phyloP scores from a whole-genome alignment of 2,888 invertebrate species.

The Caenorhabditis wallacei region DNA sequence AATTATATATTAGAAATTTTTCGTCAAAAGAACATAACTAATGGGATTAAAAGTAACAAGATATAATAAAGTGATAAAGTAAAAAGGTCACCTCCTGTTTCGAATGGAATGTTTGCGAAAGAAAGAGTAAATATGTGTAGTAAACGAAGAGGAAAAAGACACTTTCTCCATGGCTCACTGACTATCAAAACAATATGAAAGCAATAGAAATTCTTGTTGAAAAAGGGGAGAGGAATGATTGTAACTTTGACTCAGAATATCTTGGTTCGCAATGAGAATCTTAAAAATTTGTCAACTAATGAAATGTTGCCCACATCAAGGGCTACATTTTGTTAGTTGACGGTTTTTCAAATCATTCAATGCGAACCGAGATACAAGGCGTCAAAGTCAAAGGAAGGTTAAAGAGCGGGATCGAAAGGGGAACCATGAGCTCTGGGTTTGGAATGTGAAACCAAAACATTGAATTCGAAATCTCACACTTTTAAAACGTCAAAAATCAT shows the following conservation, averaged over 20 bases:
- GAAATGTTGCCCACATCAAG: no score
- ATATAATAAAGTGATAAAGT: slow-evolving; percentile 25
- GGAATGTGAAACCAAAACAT: not conserved
- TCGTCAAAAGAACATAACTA: no score
- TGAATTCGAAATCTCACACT: slow-evolving; percentile 2
- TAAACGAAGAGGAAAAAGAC: not conserved
- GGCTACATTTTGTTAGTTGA: no score
- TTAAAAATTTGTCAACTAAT: no score
- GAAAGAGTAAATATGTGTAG: slow-evolving; percentile 25
- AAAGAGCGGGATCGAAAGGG: no score
- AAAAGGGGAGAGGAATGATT: no score
- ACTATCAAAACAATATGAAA: slow-evolving; percentile 4
- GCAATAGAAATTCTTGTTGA: slow-evolving; percentile 2
- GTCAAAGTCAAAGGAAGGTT: no score
- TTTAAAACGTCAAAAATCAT: slow-evolving; percentile 16
- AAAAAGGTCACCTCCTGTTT: slow-evolving; percentile 42
- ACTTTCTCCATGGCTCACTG: slow-evolving; percentile 18
- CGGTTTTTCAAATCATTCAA: no score
- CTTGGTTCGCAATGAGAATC: no score
- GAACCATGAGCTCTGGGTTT: no score
- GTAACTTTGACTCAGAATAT: no score
- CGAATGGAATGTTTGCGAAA: slow-evolving; percentile 30
- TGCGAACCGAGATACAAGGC: not conserved
- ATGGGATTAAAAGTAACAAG: not conserved
- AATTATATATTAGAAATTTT: no score